Conservation (phyloP, 2,888 invertebrate species). For the Eutolmus rufibarbis region DNA sequence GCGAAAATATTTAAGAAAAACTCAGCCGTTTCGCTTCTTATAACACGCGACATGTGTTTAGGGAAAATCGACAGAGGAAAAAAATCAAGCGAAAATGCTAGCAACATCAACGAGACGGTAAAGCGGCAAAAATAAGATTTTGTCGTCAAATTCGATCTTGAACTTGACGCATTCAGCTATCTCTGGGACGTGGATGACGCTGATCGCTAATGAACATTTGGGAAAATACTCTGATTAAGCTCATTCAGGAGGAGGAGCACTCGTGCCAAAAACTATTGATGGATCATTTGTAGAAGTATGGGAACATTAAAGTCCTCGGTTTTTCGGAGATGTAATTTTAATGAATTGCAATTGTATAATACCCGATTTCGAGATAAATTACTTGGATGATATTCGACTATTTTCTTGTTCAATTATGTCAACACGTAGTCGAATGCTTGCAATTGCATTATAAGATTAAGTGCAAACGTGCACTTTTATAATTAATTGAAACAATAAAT, state of each 20-base stretch:
- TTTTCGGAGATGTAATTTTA: not conserved
- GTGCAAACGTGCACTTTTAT: not conserved
- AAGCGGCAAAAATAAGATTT: conserved; percentile 43
- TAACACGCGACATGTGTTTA: conserved; percentile 2
- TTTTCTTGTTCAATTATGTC: not conserved
- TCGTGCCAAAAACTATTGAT: not conserved
- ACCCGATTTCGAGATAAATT: not conserved
- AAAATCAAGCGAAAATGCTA: not conserved
- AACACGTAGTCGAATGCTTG: not conserved
- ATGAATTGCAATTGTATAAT: not conserved
- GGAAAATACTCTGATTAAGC: not conserved
- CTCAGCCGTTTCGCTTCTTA: not conserved
- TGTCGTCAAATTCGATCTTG: conserved; percentile 45
- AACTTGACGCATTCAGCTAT: conserved; percentile 40
- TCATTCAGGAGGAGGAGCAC: not conserved
- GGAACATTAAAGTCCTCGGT: not conserved
- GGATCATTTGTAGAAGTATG: not conserved
- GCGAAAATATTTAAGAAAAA: not conserved
- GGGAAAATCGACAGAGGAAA: not conserved
- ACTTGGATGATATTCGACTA: not conserved
- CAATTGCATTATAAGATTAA: not conserved
- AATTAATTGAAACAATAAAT: not conserved
- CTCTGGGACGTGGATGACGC: conserved; percentile 2
- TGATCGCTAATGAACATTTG: not conserved
- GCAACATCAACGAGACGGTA: not conserved